Evolutionary conservation across 2,113 vertebrate species (phyloP).

Genomic region (Eulacestoma nigropectus): DNA sequence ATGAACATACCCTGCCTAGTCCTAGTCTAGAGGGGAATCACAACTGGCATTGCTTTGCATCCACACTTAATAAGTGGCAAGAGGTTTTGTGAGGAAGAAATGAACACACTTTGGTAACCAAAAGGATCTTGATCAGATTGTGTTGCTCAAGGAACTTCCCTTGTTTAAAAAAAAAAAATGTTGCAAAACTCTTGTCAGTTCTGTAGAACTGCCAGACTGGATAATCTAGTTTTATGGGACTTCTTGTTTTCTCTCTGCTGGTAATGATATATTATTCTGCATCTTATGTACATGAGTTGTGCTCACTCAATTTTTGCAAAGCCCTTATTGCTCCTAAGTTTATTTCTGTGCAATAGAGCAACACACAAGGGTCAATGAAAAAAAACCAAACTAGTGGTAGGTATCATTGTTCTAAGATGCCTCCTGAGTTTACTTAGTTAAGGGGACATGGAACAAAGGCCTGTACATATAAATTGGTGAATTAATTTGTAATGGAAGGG

Average conservation of each 20-base stretch:
- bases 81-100: neutral
- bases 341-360: neutral
- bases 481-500: neutral
- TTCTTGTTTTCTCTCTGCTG: neutral
- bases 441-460: neutral
- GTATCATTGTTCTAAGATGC: neutral
- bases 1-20: neutral
- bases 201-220: conserved; percentile 13
- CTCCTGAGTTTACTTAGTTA: neutral
- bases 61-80: neutral
- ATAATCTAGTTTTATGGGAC: neutral
- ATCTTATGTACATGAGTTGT: neutral
- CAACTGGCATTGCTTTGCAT: neutral
- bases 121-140: neutral
- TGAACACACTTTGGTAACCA: neutral
- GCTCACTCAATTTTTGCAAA: neutral
- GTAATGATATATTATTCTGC: neutral
- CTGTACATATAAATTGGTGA: neutral
- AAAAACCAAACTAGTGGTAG: neutral
- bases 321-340: neutral
- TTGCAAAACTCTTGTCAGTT: conserved; percentile 3
- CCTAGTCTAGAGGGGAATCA: neutral
- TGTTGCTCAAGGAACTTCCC: conserved; percentile 3
- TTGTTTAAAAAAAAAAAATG: neutral
- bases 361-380: neutral